phyloP scores from a whole-genome alignment of 2,888 invertebrate genomes.

The Phymatocera aterrima region DNA sequence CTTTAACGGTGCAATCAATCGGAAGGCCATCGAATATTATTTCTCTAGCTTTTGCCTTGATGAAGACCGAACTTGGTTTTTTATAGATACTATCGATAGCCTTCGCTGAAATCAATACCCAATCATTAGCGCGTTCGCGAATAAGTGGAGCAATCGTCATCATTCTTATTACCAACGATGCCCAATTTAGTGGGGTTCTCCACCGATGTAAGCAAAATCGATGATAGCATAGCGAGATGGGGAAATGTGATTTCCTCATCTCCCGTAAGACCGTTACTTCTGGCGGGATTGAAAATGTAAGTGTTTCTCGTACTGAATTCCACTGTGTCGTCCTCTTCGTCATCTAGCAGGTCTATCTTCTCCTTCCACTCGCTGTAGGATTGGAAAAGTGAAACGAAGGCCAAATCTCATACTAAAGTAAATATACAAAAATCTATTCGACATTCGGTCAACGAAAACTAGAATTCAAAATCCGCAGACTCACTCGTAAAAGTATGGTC shows the following conservation, averaged over 20 bases:
- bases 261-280: conserved; percentile 83
- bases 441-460: not conserved
- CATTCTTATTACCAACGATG: not conserved
- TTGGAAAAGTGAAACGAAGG: not conserved
- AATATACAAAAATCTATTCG: not conserved
- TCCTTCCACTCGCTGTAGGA: conserved; percentile 86
- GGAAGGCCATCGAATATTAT: conserved; percentile 84
- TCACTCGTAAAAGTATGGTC: conserved; percentile 91
- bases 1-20: conserved; percentile 85
- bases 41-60: conserved; percentile 82
- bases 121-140: not conserved
- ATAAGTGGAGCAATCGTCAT: not conserved
- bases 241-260: conserved; percentile 84
- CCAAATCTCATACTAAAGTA: not conserved
- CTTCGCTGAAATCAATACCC: conserved; percentile 72
- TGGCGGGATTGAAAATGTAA: conserved; percentile 82
- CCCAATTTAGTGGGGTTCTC: conserved; percentile 73
- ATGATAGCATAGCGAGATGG: conserved; percentile 82
- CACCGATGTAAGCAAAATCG: conserved; percentile 78
- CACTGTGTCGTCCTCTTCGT: conserved; percentile 84
- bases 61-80: conserved; percentile 79
- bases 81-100: conserved; percentile 84
- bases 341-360: conserved; percentile 85
- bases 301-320: conserved; percentile 82
- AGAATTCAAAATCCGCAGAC: conserved; percentile 62